Base-by-base conservation (phyloP, 2,797 vertebrate species). In the Coilia nasus region DNA sequence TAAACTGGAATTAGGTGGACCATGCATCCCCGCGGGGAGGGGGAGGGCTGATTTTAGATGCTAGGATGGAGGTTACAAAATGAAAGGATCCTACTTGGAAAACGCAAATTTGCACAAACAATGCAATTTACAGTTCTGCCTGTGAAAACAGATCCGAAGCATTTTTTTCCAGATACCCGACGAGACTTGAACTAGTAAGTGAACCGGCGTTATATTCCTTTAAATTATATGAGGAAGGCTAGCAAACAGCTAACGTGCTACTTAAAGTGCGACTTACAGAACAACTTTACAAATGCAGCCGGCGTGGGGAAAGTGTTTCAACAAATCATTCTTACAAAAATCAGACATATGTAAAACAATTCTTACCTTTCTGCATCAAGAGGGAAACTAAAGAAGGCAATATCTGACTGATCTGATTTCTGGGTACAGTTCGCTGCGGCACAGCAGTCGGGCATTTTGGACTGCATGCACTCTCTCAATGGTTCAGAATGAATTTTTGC, bases 361-460 rank as follows among this genome's bases (percentile, higher is more conserved):
- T 89, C 95, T 96, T 90, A 97, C 96, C 96, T 92, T 81, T 93
- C 92, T 7, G 95, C 92, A 5, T 97, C 96, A 91, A 93, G 81
- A 0, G 96, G 96, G 7, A 97, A 97, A 86, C 92, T 94, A 91
- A 97, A 97, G 85, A 97, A 96, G 19, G 93, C 90, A 84, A 93
- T 85, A 80, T 93, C 93, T 31, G 94, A 90, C 85, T 92, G 93
- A 19, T 87, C 94, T 88, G 85, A 92, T 83, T 94, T 93, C 84
- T 93, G 93, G 88, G 93, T 95, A 91, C 96, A 97, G 87, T 94
- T 94, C 86, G 93, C 93, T 91, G 95, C 96, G 90, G 96, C 96
- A 92, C 96, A 97, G 94, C 94, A 95, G 91, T 97, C 95, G 90
- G 95, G 96, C 96, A 97, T 97, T 92, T 96, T 96, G 94, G 92